Percentiles rank a stretch among this genome's conserved stretches.
These are phyloP conservation scores for Bombus ignitus DNA, from an alignment of 1,140 invertebrate genomes.

Conservation along the genomic window DNA sequence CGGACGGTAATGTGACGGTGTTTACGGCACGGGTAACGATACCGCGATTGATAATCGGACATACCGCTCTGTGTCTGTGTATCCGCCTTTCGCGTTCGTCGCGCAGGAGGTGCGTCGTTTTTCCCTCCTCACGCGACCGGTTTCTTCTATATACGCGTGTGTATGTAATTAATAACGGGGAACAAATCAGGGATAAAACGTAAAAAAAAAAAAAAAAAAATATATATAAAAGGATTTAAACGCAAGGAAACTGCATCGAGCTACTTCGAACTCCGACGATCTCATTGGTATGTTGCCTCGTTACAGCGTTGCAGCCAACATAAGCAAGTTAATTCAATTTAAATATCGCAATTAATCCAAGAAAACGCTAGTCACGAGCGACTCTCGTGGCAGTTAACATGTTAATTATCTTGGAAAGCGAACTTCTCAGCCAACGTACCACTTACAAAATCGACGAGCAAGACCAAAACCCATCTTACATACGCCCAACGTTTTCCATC, in stretches of 20 bases:
- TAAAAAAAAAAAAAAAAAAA: too few relatives aligned
- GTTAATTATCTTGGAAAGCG: not conserved
- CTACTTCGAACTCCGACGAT: too few relatives aligned
- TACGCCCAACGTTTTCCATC: not conserved
- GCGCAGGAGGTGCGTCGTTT: not conserved
- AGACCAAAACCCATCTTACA: not conserved
- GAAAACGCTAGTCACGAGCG: not conserved
- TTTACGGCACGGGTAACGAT: constrained; percentile 8
- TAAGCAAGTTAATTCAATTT: too few relatives aligned
- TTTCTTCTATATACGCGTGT: not conserved
- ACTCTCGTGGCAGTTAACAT: not conserved
- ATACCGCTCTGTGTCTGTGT: too few relatives aligned
- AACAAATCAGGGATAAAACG: too few relatives aligned
- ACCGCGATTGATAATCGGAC: not conserved
- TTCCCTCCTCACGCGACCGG: not conserved
- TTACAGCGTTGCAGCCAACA: too few relatives aligned
- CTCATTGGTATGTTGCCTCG: too few relatives aligned
- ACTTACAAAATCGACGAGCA: not conserved
- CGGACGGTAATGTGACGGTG: constrained; percentile 30
- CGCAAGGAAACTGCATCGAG: too few relatives aligned
- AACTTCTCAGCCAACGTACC: not conserved
- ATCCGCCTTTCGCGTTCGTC: not conserved
- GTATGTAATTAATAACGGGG: too few relatives aligned
- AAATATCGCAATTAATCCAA: not conserved
- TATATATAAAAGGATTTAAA: too few relatives aligned